Percentiles rank a stretch among this genome's conserved stretches.
Conservation (phyloP, 2,888 invertebrate species). For the Elaeidobius kamerunicus region DNA sequence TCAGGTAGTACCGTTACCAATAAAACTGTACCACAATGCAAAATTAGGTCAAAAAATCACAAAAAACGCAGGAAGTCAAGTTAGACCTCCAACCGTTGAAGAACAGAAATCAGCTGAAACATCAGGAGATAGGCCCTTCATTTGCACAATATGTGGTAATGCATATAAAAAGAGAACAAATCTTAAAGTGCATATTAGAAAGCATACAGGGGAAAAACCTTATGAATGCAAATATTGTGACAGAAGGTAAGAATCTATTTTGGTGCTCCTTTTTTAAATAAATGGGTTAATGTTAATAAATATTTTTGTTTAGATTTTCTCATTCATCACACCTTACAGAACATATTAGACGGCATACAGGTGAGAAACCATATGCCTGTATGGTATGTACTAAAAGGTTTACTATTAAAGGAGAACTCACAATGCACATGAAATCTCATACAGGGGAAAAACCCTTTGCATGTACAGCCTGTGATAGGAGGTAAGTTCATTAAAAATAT, state of each 20-base stretch:
- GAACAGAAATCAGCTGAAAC: slow-evolving; percentile 1
- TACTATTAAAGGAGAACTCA: slow-evolving; percentile 47
- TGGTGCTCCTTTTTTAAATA: neutral
- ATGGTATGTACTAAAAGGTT: slow-evolving; percentile 46
- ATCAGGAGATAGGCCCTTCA: slow-evolving; percentile 30
- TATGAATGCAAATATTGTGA: slow-evolving; percentile 49
- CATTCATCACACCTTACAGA: slow-evolving; percentile 44
- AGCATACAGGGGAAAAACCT: slow-evolving; percentile 48
- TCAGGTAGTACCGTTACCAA: slow-evolving; percentile 1
- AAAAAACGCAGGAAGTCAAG: slow-evolving; percentile 39
- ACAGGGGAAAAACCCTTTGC: slow-evolving; percentile 54
- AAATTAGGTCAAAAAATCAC: slow-evolving; percentile 6
- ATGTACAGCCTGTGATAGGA: slow-evolving; percentile 56
- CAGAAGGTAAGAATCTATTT: slow-evolving; percentile 37
- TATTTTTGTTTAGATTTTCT: slow-evolving; percentile 38
- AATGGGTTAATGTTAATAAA: neutral
- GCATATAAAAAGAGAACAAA: slow-evolving; percentile 47
- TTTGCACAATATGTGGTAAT: slow-evolving; percentile 45
- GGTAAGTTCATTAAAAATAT: slow-evolving; percentile 10
- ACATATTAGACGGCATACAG: slow-evolving; percentile 47
- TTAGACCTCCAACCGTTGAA: slow-evolving; percentile 42
- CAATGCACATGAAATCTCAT: slow-evolving; percentile 56
- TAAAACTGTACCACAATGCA: neutral
- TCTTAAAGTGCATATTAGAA: slow-evolving; percentile 47
- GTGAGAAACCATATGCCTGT: slow-evolving; percentile 48